Evolutionary conservation across 2,113 vertebrate species (phyloP).

Genomic region (Hippocampus barbouri): DNA sequence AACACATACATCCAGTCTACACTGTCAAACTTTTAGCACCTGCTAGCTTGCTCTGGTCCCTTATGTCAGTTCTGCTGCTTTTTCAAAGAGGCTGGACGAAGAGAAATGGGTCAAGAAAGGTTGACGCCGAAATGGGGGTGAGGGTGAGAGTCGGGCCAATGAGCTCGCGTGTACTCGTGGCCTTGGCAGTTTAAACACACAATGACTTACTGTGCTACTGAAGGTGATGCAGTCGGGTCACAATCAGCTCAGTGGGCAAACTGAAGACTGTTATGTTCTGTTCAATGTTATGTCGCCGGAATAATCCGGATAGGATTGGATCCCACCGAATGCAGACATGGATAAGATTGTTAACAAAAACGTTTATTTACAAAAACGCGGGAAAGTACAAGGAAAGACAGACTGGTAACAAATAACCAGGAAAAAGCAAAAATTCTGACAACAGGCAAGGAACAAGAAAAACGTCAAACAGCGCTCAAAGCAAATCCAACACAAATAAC

Average conservation of each 20-base stretch:
- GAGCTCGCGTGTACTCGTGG: constrained; percentile 24
- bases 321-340: no score
- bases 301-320: no score
- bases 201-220: constrained; percentile 28
- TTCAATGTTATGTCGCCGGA: no score
- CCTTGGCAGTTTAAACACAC: constrained; percentile 12
- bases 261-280: not conserved
- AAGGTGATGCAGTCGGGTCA: constrained; percentile 17
- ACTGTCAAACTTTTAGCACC: constrained; percentile 78
- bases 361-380: no score
- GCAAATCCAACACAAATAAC: no score
- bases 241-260: not conserved
- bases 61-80: constrained; percentile 58
- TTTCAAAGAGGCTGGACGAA: constrained; percentile 45
- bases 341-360: no score
- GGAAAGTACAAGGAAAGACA: no score
- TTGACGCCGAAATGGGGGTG: constrained; percentile 54
- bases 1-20: constrained; percentile 65
- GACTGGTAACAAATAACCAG: no score
- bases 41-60: constrained; percentile 61
- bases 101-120: constrained; percentile 72
- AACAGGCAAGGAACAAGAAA: no score
- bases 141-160: constrained; percentile 64
- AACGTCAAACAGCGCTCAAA: no score
- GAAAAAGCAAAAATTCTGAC: no score